Base-by-base conservation (phyloP, 2,797 vertebrate species). In the Garrulus glandarius region DNA sequence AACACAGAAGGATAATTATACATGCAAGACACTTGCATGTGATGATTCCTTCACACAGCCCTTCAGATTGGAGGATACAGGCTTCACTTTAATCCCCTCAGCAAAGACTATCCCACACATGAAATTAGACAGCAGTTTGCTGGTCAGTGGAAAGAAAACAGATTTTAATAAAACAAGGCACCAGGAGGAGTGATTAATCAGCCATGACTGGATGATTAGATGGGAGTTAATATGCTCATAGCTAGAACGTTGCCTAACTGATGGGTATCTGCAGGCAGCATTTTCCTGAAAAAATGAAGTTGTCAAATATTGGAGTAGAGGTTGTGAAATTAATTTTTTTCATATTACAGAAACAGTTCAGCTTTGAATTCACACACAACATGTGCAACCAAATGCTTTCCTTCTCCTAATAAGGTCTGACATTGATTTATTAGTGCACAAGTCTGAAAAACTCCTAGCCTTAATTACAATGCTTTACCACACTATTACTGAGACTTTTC, bases 171-270 rank as follows among this genome's bases (percentile, higher is more conserved):
- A 93, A 92, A 93, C 71, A 94, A 92, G 83, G 57, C 85, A 90
- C 59, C 63, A 94, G 61, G 32, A 96, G 36, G 59, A 94, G 68
- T 53, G 89, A 95, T 93, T 96, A 95, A 96, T 95, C 71, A 93
- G 82, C 78, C 89, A 69, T 92, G 93, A 93, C 87, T 90, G 61
- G 78, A 90, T 95, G 91, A 96, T 96, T 95, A 97, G 56, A 89
- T 60, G n/a, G 72, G 82, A 86, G 75, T 96, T 97, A 97, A 94
- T 94, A 94, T 84, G 71, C 69, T 93, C 61, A 82, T 86, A 93
- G 65, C 61, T 68, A 57, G 44, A 89, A 87, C 1, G 27, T 69
- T 77, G 55, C 41, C 91, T 83, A 75, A 80, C 55, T 32, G 34
- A 88, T 60, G 50, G 32, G 16, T 75, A 83, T 71, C 39, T 5